Conservation (phyloP, 2,888 invertebrate species). For the Nineta flava region DNA sequence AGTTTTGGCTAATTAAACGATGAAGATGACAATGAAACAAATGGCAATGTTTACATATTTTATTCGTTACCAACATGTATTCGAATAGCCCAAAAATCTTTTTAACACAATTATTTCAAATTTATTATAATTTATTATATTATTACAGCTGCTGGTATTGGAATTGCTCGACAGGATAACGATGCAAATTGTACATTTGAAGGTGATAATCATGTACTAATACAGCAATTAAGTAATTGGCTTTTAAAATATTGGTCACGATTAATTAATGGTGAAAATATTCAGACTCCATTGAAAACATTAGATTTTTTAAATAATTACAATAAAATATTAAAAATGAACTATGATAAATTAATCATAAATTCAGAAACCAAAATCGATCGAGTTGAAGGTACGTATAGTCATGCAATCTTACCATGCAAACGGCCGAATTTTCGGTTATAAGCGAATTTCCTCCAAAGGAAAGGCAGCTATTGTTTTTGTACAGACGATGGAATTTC, state of each 20-base stretch:
- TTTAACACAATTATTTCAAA: too few relatives aligned
- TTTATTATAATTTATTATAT: too few relatives aligned
- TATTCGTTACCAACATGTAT: too few relatives aligned
- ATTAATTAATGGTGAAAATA: slow-evolving; percentile 22
- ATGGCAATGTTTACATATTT: too few relatives aligned
- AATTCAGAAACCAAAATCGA: slow-evolving; percentile 1
- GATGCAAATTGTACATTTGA: slow-evolving; percentile 84
- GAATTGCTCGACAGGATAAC: slow-evolving; percentile 59
- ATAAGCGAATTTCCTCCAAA: slow-evolving; percentile 3
- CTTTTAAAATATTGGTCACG: slow-evolving; percentile 45
- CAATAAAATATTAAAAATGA: slow-evolving; percentile 34
- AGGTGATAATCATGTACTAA: slow-evolving; percentile 78
- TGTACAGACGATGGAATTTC: too few relatives aligned
- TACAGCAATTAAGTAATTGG: slow-evolving; percentile 82
- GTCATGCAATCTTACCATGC: too few relatives aligned
- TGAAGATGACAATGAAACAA: too few relatives aligned
- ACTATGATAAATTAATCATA: slow-evolving; percentile 34
- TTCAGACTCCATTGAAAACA: slow-evolving; percentile 45
- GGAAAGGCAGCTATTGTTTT: too few relatives aligned
- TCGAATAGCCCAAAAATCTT: too few relatives aligned
- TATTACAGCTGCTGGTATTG: slow-evolving; percentile 48
- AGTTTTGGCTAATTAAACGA: too few relatives aligned
- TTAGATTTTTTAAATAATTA: slow-evolving; percentile 44
- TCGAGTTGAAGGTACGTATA: too few relatives aligned
- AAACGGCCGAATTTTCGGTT: too few relatives aligned